A percentile compares a stretch with the other conserved stretches of the same genome.
phyloP scores from a whole-genome alignment of 2,113 vertebrate genomes.

The Ptychochromis oligacanthus region DNA sequence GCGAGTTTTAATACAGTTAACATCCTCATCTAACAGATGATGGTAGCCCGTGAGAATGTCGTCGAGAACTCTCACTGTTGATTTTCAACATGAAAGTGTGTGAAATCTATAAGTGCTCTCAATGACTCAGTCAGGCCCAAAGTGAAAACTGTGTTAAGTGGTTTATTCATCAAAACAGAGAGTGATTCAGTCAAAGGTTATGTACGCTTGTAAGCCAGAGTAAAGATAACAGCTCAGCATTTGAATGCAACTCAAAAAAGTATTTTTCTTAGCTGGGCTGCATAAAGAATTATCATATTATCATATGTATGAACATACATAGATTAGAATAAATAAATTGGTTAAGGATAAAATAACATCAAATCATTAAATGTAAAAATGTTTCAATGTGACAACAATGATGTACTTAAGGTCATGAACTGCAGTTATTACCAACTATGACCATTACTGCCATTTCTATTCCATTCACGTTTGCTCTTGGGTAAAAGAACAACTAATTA shows the following conservation, averaged over 20 bases:
- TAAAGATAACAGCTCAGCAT: not conserved
- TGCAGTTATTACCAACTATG: too few species aligned
- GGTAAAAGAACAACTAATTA: too few species aligned
- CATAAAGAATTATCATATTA: not conserved
- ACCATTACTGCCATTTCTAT: too few species aligned
- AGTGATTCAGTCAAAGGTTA: not conserved
- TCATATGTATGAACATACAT: not conserved
- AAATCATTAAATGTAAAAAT: too few species aligned
- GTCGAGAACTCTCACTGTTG: too few species aligned
- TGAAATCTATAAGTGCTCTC: too few species aligned
- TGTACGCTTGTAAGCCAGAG: slow-evolving; percentile 20
- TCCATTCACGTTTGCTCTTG: too few species aligned
- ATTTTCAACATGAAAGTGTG: not conserved
- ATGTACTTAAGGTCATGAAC: too few species aligned
- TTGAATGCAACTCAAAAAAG: not conserved
- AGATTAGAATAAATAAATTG: not conserved
- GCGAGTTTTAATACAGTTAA: not conserved
- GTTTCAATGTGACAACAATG: too few species aligned
- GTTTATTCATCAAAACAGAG: slow-evolving; percentile 44
- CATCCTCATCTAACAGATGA: not conserved
- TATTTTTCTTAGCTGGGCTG: too few species aligned
- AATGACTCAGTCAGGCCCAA: not conserved
- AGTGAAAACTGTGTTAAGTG: slow-evolving; percentile 29
- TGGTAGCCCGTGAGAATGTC: too few species aligned
- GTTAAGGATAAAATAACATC: too few species aligned